A percentile compares a stretch with the other conserved stretches of the same genome.
Conservation (phyloP, 2,888 invertebrate species). For the Drosophila rellima region DNA sequence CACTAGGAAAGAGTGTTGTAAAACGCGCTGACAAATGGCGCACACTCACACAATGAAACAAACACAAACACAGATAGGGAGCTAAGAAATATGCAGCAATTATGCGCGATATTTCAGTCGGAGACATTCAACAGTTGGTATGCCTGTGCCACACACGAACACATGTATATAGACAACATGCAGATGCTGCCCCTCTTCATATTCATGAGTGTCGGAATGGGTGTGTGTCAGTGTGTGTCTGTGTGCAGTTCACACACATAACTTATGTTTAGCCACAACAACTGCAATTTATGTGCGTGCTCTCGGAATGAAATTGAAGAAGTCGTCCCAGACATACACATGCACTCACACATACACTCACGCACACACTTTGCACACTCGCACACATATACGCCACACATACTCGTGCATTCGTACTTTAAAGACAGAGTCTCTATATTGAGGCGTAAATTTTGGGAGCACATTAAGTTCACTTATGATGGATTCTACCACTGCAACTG, state of each 20-base stretch:
- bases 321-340: conserved; percentile 19
- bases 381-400: background rate
- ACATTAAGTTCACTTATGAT: conserved; percentile 18
- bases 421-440: background rate
- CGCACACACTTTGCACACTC: background rate
- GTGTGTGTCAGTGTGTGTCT: conserved; percentile 30
- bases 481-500: conserved; percentile 18
- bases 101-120: conserved; percentile 73
- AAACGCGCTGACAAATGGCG: conserved; percentile 52
- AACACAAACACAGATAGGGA: background rate
- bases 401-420: background rate
- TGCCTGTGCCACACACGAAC: conserved; percentile 6
- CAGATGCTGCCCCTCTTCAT: conserved; percentile 56
- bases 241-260: conserved; percentile 55
- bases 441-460: conserved; percentile 2
- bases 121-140: conserved; percentile 72
- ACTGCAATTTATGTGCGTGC: conserved; percentile 68
- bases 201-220: conserved; percentile 51
- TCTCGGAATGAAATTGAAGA: conserved; percentile 35
- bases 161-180: conserved; percentile 15
- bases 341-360: background rate
- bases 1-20: conserved; percentile 40
- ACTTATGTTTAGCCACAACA: conserved; percentile 71
- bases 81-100: conserved; percentile 67
- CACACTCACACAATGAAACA: conserved; percentile 3